Conservation (phyloP, 35 echinoderm and acorn worm genomes). For the Strongylocentrotus purpuratus region DNA sequence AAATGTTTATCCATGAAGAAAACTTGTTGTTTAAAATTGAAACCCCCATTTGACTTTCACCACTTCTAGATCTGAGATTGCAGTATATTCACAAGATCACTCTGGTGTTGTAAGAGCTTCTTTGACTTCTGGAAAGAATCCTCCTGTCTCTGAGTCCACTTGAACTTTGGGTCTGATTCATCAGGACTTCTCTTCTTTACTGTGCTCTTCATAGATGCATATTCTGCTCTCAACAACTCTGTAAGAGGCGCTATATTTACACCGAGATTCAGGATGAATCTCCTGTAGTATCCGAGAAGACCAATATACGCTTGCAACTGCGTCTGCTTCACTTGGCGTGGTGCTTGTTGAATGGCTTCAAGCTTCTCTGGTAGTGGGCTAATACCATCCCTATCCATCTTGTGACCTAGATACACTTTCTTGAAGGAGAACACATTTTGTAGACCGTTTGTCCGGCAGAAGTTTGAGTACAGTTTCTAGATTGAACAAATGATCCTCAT, state of each 20-base stretch:
- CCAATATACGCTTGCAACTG: constrained; percentile 63
- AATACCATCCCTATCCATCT: constrained; percentile 28
- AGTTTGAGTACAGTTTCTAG: constrained; percentile 54
- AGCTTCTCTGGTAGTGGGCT: constrained; percentile 40
- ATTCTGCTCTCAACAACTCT: constrained; percentile 55
- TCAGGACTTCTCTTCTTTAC: not conserved
- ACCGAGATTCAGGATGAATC: constrained; percentile 65
- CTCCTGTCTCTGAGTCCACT: constrained; percentile 34
- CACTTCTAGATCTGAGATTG: too few species aligned
- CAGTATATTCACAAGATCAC: too few species aligned
- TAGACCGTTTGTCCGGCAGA: constrained; percentile 50
- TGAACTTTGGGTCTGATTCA: constrained; percentile 48
- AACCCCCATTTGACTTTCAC: too few species aligned
- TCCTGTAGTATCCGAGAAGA: constrained; percentile 66
- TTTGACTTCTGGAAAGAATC: constrained; percentile 55
- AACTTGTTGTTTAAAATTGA: too few species aligned
- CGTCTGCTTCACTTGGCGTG: constrained; percentile 39
- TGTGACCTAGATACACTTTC: constrained; percentile 50
- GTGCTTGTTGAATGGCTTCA: constrained; percentile 48
- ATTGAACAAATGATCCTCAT: constrained; percentile 60
- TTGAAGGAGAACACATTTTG: constrained; percentile 56
- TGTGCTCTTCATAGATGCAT: constrained; percentile 7
- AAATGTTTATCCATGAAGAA: too few species aligned
- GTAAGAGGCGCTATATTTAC: constrained; percentile 50
- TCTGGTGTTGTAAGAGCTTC: constrained; percentile 32